Evolutionary conservation across 2,888 invertebrate species (phyloP), one percentile per base, ranked within the genome.

Genomic region (Euplagia quadripunctaria): DNA sequence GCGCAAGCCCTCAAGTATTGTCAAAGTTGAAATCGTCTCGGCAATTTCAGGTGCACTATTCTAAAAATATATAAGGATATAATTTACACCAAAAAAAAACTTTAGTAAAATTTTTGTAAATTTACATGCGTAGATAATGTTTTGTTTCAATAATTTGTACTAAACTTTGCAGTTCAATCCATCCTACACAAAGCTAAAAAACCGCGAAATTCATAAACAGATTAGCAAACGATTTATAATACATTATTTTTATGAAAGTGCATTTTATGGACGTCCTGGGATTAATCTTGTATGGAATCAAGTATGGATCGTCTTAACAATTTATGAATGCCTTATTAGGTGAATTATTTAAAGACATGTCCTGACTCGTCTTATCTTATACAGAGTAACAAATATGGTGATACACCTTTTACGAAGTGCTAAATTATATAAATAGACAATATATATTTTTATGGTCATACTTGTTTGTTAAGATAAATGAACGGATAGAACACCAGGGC

Each of bases 201-300:
- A 68, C 68, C 68, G 42, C 58, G 42, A 5, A 52, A 41, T 16
- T 43, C 6, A 52, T n/a, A 61, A 46, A 61, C 11, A 31, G 46
- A n/a, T 46, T 20, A 61, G 61, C 61, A 49, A 69, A 69, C 20
- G 0, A 69, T 61, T 52, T 42, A 55, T 52, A 46, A 46, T 46
- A 46, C 43, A 67, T 31, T 64, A 42, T 42, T 64, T 64, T 42
- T 17, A 64, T 58, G 17, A 64, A 55, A 31, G 7, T 55, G 55
- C 43, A 58, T 43, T 58, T 46, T 12, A 16, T 68, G 68, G 68
- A 68, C 68, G 68, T 61, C 43, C 20, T n/a, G 12, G 43, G 2
- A 43, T 64, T 42, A n/a, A 20, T 46, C n/a, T 64, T 70, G 70
- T 64, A 70, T 70, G 64, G 70, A 70, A 55, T 70, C 55, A 14